phyloP scores from a whole-genome alignment of 2,113 vertebrate genomes.

The Cyanoliseus patagonus region DNA sequence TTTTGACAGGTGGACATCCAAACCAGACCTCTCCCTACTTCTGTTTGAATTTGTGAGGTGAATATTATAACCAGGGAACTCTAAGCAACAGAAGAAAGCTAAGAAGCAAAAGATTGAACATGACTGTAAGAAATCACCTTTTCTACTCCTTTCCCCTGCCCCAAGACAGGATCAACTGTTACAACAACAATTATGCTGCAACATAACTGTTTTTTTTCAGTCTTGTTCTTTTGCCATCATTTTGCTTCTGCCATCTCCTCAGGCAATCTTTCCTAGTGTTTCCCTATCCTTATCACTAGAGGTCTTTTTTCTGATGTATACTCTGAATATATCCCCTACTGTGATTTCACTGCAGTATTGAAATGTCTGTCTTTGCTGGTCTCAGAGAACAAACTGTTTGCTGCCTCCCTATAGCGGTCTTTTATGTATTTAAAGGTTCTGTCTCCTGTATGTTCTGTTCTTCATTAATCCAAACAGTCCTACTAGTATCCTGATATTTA shows the following conservation, averaged over 20 bases:
- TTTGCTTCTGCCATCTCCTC: slow-evolving; percentile 26
- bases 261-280: slow-evolving; percentile 20
- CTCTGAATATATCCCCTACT: background rate
- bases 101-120: background rate
- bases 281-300: background rate
- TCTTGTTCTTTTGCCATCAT: background rate
- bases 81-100: background rate
- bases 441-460: background rate
- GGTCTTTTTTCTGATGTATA: background rate
- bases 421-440: background rate
- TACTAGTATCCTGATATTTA: background rate
- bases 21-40: background rate
- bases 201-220: slow-evolving; percentile 11
- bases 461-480: background rate
- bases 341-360: background rate
- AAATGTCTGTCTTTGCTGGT: background rate
- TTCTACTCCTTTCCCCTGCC: background rate
- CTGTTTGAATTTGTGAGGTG: background rate
- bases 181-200: background rate
- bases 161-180: background rate
- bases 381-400: background rate
- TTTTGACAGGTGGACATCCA: background rate
- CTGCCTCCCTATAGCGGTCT: background rate
- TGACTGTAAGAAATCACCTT: background rate
- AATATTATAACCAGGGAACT: background rate